A percentile compares a stretch with the other conserved stretches of the same genome.
These are phyloP conservation scores for Upupa epops DNA, from an alignment of 2,113 vertebrate species.

Conservation along the genomic window DNA sequence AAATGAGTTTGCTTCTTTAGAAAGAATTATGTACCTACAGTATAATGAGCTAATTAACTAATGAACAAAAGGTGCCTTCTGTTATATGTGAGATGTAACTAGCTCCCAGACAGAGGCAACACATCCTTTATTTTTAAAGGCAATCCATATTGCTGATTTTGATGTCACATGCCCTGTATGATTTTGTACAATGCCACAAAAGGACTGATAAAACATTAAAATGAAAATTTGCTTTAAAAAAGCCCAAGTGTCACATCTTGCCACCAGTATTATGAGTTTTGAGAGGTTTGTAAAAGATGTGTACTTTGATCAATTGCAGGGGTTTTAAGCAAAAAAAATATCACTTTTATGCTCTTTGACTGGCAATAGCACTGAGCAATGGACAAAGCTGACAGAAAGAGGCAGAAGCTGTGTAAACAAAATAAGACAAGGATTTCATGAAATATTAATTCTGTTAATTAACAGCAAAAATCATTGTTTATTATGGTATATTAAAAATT, in stretches of 20 bases:
- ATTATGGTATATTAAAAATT: constrained; percentile 57
- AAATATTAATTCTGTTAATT: constrained; percentile 70
- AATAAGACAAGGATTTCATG: constrained; percentile 54
- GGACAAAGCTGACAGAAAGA: constrained; percentile 40
- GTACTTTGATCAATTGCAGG: constrained; percentile 47
- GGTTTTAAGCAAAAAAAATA: constrained; percentile 57
- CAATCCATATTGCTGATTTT: constrained; percentile 59
- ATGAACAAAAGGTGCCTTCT: constrained; percentile 77
- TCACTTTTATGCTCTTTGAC: constrained; percentile 45
- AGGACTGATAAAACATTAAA: constrained; percentile 56
- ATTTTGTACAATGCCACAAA: constrained; percentile 55
- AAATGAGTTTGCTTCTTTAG: constrained; percentile 63
- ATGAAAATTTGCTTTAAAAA: constrained; percentile 57
- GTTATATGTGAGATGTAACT: constrained; percentile 60
- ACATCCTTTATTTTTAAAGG: constrained; percentile 61
- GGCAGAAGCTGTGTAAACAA: constrained; percentile 50
- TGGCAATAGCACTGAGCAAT: constrained; percentile 41
- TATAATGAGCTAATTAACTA: constrained; percentile 78
- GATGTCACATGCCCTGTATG: constrained; percentile 48
- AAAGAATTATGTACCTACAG: constrained; percentile 75
- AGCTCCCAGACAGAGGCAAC: constrained; percentile 54
- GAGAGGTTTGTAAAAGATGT: constrained; percentile 46
- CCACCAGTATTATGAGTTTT: constrained; percentile 60
- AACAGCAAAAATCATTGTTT: constrained; percentile 46
- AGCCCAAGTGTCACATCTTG: not conserved